Base-by-base conservation (phyloP, 2,888 invertebrate genomes). In the Chelonus formosanus region DNA sequence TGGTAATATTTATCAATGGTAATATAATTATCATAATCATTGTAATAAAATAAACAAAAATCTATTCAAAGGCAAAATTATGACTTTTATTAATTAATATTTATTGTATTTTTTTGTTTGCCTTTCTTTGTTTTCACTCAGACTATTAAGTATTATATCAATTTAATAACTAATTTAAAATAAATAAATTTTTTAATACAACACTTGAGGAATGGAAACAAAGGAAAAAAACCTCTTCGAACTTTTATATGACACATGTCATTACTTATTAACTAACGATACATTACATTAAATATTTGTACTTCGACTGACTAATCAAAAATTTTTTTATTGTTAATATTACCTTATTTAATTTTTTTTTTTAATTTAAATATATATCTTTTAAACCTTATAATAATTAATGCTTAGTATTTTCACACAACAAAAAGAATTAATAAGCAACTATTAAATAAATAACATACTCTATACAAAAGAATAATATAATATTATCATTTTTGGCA, bases 291-390 rank as follows among this genome's bases (percentile, higher is more conserved):
- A 89, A 90, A 90, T 90, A 90, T 91, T 91, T 91, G 91, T 91
- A 91, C 91, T 91, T 90, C 89, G 90, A 90, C 90, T 90, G 91
- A 91, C 91, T 91, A 91, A 90, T 89, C 88, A 88, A 89, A 88
- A 78, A 79, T 79, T 62, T 34, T 44, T 45, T 76, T 78, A 77
- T 74, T 71, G 67, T 75, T 75, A 76, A 71, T 70, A 72, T 73
- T 71, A 68, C 70, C 66, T 70, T 56, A 62, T 65, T 65, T 67
- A 31, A 31, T 56, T 44, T 65, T 56, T 68, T 73, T 71, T 71
- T 68, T 73, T 73, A 68, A 63, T 67, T 68, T 68, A 71, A 61
- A 67, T 63, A 65, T 74, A 20, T 71, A 70, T 76, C 76, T 71
- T 67, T 67, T 69, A 68, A 69, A 74, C 68, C 44, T 70, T 59